A percentile compares a stretch with the other conserved stretches of the same genome.
phyloP scores from a whole-genome alignment of 2,797 vertebrate genomes.

The Helicolenus hilgendorfi region DNA sequence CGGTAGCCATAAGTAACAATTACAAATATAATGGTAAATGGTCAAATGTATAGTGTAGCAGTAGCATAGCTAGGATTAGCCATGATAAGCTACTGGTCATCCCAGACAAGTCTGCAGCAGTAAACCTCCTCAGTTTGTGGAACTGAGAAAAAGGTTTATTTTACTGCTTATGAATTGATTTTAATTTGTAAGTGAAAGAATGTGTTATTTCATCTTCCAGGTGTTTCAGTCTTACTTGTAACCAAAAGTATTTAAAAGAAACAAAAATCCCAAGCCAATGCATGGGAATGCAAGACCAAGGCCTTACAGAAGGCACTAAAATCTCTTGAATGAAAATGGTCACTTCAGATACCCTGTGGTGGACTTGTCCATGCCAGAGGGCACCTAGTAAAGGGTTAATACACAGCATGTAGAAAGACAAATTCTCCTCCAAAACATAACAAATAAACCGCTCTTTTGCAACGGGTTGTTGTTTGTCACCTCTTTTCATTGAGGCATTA shows the following conservation, averaged over 20 bases:
- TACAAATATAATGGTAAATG: not conserved
- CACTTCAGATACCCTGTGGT: not conserved
- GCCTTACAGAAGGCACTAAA: not conserved
- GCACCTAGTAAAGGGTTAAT: conserved; percentile 17
- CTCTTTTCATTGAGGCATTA: conserved; percentile 83
- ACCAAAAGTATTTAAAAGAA: not conserved
- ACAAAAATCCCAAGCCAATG: not conserved
- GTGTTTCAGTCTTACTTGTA: not conserved
- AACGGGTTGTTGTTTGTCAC: conserved; percentile 68
- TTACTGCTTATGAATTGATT: not conserved
- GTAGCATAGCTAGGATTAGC: not conserved
- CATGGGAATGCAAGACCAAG: not conserved
- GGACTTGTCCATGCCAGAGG: not conserved
- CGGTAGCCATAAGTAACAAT: not conserved
- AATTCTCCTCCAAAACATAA: conserved; percentile 31
- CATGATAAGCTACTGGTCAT: not conserved
- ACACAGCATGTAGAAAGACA: conserved; percentile 5
- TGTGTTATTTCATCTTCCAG: not conserved
- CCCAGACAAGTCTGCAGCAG: not conserved
- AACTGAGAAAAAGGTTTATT: not conserved
- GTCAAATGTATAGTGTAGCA: not conserved
- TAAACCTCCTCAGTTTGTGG: not conserved
- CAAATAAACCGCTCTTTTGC: conserved; percentile 55
- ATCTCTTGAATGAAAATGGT: not conserved
- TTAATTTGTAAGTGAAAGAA: not conserved